Evolutionary conservation across 2,888 invertebrate genomes (phyloP), one percentile per base, ranked within the genome.

Genomic region (Abscondita cerata): DNA sequence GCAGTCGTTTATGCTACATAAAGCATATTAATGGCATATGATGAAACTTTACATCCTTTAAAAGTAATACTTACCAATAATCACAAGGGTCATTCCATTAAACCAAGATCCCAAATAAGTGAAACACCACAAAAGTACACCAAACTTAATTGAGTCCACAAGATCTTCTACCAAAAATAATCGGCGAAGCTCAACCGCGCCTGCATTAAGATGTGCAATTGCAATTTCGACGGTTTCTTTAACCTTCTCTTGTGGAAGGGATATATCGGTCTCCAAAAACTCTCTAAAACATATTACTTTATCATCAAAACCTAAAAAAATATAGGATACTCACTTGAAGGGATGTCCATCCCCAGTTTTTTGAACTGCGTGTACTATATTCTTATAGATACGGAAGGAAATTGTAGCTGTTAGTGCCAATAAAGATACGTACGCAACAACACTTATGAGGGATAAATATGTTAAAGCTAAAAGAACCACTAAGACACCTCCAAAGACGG

Each of bases 81-180:
- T 96, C 79, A 98, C 90, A 75, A 99, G 89, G 73, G 98, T 97
- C 91, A 98, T 94, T 82, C 98, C 98, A 83, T 98, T 98, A 87
- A 99, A 98, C 94, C 96, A 98, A 76, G 96, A 91, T 77, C 98
- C 98, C 76, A 98, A 87, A 82, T 98, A 98, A 65, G 98, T 98
- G 83, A 98, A 87, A 76, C 93, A 91, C 97, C 97, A 98, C 80
- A 98, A 87, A 76, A 96, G 85, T 72, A 96, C 89, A 73, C 92
- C 96, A 83, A 98, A 98, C 87, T 98, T 95, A 76, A 95, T 86
- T 70, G 95, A 95, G 83, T 98, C 98, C 74, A 98, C 91, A 76
- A 98, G 86, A 84, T 98, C 97, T 81, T 98, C 98, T 74, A 98
- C 96, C 75, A 98, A 88, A 86, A 98, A 96, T 76, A 98, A 85